Base-by-base conservation (phyloP, 2,888 invertebrate species). In the Ectobius pallidus region DNA sequence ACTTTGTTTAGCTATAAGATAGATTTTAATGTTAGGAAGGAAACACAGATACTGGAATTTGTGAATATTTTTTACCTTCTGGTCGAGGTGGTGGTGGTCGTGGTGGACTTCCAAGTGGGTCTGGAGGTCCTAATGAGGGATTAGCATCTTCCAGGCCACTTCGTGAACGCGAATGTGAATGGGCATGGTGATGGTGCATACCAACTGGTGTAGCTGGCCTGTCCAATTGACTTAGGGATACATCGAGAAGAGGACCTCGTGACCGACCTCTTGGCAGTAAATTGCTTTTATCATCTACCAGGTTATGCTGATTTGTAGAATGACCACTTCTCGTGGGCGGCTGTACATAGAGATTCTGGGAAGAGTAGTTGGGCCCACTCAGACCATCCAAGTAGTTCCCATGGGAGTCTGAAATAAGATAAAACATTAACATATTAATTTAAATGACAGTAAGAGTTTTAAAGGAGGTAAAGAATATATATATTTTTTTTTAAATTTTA, bases 321-420 rank as follows among this genome's bases (percentile, higher is more conserved):
- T 77, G 83, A 71, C 81, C 80, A 75, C 83, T 86, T 75, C 92
- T 84, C 3, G 95, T 95, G 0, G 96, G 96, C 2, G 95, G 95
- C 79, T 96, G 95, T 52, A 96, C 96, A 82, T 96, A 96, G 69
- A 96, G 84, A 83, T 96, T 96, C 84, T 96, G 96, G 70, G 95
- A 94, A 70, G 94, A 92, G 83, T 95, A 95, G 78, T 87, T 86
- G 9, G 82, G 82, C 2, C 83, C 82, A 9, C 77, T 78, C 34
- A 78, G 70, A n/a, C 78, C 77, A 67, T 81, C 81, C 76, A 80
- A 76, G 72, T 80, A 80, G 72, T 81, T 86, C 81, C 83, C 75
- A 82, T 85, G 76, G 83, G 79, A 77, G 32, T 75, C 76, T 73
- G 73, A 34, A 34, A 34, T n/a, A n/a, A n/a, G n/a, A n/a, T n/a